phyloP scores from a whole-genome alignment of 2,113 vertebrate genomes.

The Crotalus viridis region DNA sequence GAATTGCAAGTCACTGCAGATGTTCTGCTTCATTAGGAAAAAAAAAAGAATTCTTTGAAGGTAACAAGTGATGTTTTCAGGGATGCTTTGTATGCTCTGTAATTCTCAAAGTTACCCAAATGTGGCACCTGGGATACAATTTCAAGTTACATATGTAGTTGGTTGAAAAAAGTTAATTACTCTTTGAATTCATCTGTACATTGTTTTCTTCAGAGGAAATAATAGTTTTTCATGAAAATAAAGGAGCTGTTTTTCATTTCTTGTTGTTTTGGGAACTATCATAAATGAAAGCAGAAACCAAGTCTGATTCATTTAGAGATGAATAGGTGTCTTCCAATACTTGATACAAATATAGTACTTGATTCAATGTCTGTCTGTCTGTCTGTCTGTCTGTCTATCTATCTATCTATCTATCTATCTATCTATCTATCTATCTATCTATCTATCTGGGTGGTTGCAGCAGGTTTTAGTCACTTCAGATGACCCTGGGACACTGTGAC shows the following conservation, averaged over 20 bases:
- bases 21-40: constrained; percentile 60
- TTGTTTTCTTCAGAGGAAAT: background rate
- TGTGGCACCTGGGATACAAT: constrained; percentile 12
- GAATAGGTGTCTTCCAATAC: background rate
- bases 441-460: too few species aligned
- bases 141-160: constrained; percentile 43
- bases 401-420: too few species aligned
- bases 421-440: background rate
- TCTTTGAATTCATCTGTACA: constrained; percentile 25
- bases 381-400: background rate
- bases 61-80: constrained; percentile 68
- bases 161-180: background rate
- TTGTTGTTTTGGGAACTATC: background rate
- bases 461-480: too few species aligned
- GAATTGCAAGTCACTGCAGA: constrained; percentile 68
- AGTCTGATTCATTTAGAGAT: background rate
- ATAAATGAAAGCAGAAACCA: background rate
- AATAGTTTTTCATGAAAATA: background rate
- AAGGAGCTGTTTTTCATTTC: background rate
- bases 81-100: constrained; percentile 39
- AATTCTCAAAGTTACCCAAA: constrained; percentile 36
- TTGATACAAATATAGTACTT: background rate
- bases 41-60: constrained; percentile 44
- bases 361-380: background rate
- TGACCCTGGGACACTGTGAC: too few species aligned